Evolutionary conservation across 37 sponge, comb jelly and placozoan genomes (phyloP).

Genomic region (Chondrilla cf. caribensis): DNA sequence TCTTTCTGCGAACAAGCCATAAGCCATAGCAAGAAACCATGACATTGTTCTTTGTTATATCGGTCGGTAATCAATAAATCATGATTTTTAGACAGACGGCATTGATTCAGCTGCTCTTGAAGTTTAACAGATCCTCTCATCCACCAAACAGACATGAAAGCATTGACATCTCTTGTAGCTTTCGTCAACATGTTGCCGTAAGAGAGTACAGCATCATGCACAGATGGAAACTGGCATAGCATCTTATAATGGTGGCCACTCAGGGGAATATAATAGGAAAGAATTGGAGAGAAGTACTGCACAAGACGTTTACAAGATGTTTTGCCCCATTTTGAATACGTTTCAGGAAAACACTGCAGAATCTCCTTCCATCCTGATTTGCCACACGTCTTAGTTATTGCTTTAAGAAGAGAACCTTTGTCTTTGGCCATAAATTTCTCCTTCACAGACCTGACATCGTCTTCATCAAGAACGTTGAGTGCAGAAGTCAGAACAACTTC

Average conservation of each 20-base stretch:
- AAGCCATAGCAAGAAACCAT: conserved; percentile 11
- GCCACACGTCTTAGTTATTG: too few species aligned
- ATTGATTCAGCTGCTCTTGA: not conserved
- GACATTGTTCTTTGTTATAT: not conserved
- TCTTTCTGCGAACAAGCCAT: not conserved
- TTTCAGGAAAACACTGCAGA: not conserved
- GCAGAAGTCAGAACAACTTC: too few species aligned
- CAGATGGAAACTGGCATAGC: not conserved
- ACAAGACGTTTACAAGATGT: not conserved
- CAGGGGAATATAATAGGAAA: conserved; percentile 2
- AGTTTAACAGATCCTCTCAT: not conserved
- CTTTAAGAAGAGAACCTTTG: too few species aligned
- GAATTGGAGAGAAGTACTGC: not conserved
- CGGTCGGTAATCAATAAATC: not conserved
- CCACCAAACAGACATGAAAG: conserved; percentile 23
- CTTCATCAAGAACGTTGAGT: too few species aligned
- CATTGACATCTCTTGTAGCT: conserved; percentile 5
- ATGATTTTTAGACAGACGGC: not conserved
- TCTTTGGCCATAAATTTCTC: not conserved
- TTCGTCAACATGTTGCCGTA: not conserved
- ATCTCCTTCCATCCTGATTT: too few species aligned
- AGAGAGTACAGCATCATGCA: not conserved
- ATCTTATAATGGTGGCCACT: not conserved
- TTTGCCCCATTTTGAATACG: not conserved
- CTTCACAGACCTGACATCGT: not conserved